These are phyloP conservation scores for Ia io DNA, from an alignment of 2,113 vertebrate species.

Conservation along the genomic window DNA sequence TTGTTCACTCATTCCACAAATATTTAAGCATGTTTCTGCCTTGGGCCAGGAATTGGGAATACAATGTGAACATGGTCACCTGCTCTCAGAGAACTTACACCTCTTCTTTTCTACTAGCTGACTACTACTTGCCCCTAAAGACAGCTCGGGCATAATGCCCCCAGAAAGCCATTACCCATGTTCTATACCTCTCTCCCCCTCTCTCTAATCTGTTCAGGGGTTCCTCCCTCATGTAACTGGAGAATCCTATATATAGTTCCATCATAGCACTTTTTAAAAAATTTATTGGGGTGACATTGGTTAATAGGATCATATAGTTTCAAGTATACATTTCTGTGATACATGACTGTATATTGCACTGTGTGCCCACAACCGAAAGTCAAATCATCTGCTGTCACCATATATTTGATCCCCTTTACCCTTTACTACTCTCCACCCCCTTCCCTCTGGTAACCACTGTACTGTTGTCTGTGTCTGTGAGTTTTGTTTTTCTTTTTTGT, in stretches of 20 bases:
- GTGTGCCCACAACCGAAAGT: not conserved
- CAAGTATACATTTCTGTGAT: not conserved
- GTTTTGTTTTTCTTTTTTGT: not conserved
- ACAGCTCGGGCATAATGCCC: not conserved
- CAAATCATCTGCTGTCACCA: not conserved
- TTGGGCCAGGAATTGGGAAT: not conserved
- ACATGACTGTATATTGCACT: not conserved
- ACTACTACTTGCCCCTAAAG: not conserved
- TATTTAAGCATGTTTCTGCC: not conserved
- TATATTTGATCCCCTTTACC: not conserved
- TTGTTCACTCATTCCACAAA: conserved; percentile 7
- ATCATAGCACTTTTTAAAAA: not conserved
- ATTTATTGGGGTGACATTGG: not conserved
- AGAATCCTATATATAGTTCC: not conserved
- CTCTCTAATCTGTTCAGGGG: not conserved
- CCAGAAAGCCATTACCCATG: not conserved
- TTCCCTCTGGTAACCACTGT: not conserved
- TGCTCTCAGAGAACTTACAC: not conserved
- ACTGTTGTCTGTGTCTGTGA: not conserved
- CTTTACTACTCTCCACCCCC: not conserved
- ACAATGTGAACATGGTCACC: not conserved
- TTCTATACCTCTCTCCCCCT: not conserved
- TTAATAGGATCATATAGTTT: not conserved
- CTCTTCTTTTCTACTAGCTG: not conserved
- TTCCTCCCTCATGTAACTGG: not conserved